Evolutionary conservation across 2,888 invertebrate species (phyloP), one percentile per base, ranked within the genome.

Genomic region (Cephus pygmeus): DNA sequence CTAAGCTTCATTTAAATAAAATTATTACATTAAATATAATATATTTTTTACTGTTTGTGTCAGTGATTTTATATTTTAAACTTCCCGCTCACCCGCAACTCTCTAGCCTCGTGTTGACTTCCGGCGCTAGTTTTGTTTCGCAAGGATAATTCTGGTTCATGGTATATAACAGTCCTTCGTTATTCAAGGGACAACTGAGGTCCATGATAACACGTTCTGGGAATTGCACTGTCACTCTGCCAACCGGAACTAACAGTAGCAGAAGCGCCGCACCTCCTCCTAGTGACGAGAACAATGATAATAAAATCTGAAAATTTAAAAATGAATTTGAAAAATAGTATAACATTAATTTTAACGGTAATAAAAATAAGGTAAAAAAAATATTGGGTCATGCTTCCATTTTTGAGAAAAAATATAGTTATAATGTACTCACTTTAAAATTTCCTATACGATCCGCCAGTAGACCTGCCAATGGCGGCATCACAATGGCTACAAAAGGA

Each of bases 361-460:
- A 56, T 2, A 23, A 30, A 79, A 73, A 73, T n/a, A 69, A 35
- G 23, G 0, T 56, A 2, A 56, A 56, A 23, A 23, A 6, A 23
- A 23, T 1, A 34, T 36, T 73, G 71, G n/a, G 34, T 75, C 35
- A 34, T 71, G n/a, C 23, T 12, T 78, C 0, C 36, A 36, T 73
- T 69, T 34, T 36, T 36, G 11, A 33, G 23, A 0, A 30, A 31
- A 1, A 33, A 40, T 12, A 40, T 12, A 35, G 12, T 3, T 35
- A 73, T 15, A 40, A 71, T 75, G 56, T 40, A 87, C 92, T 92
- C 88, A 96, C 96, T 93, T 95, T 95, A 90, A 96, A 96, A 91
- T 96, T 96, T 81, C 96, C 96, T 83, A 96, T 95, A 91, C 95
- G 95, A 91, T 96, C 96, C 0, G 96, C 96, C 69, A 96, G 91